These are phyloP conservation scores for Nebria ingens DNA, from an alignment of 1,140 invertebrate genomes.

Conservation along the genomic window DNA sequence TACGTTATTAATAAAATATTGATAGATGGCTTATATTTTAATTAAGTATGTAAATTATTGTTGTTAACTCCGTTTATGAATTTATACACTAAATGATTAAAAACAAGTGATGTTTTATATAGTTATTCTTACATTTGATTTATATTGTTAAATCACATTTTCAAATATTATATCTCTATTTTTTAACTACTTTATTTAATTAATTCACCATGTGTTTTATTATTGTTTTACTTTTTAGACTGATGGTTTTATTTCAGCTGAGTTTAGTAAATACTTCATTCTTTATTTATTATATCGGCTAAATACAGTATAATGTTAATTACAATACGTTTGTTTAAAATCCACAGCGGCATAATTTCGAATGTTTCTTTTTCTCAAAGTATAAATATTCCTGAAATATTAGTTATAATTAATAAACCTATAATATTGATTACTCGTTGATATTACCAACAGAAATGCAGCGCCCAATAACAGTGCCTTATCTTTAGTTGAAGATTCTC, in stretches of 20 bases:
- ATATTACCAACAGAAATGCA: constrained; percentile 43
- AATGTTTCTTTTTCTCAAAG: constrained; percentile 22
- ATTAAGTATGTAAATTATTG: constrained; percentile 23
- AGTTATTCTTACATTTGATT: constrained; percentile 26
- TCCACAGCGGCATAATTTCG: constrained; percentile 8
- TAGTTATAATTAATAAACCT: constrained; percentile 11
- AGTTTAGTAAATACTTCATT: too few species aligned
- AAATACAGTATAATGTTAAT: too few species aligned
- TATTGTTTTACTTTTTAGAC: not conserved
- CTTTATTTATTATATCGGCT: too few species aligned
- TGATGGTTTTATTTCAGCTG: too few species aligned
- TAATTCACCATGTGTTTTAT: not conserved
- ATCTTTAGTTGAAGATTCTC: constrained; percentile 38
- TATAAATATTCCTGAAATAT: constrained; percentile 30
- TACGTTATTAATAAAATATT: too few species aligned
- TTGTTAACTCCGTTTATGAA: constrained; percentile 21
- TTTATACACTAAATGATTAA: constrained; percentile 25
- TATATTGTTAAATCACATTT: constrained; percentile 29
- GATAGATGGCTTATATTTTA: constrained; percentile 1
- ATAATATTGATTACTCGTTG: not conserved
- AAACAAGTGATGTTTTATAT: constrained; percentile 20
- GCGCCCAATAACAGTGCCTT: constrained; percentile 44
- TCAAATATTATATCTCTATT: constrained; percentile 12
- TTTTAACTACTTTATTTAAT: constrained; percentile 1
- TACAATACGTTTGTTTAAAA: too few species aligned